Conservation (phyloP, 2,888 invertebrate species). For the Taphrorychus bicolor region DNA sequence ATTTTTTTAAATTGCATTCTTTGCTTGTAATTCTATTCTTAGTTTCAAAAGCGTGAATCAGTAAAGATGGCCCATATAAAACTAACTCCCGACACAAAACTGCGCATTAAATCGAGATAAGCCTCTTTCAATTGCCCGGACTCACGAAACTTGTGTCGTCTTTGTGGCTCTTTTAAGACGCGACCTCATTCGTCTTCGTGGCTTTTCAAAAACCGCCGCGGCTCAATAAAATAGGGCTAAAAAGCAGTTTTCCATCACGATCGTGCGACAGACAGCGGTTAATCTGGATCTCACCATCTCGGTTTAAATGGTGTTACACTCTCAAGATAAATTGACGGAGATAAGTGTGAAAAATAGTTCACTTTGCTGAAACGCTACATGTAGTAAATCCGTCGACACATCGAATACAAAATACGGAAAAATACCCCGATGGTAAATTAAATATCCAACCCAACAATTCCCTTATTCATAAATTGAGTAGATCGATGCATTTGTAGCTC, state of each 20-base stretch:
- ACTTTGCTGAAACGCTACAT: background rate
- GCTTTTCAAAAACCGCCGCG: constrained; percentile 19
- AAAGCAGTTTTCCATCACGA: constrained; percentile 26
- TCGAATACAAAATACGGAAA: no score
- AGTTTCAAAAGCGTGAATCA: no score
- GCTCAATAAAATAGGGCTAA: constrained; percentile 20
- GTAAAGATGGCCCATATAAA: background rate
- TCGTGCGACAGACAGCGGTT: constrained; percentile 12
- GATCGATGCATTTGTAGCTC: no score
- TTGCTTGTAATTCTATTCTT: no score
- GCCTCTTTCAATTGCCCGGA: background rate
- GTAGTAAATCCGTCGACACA: no score
- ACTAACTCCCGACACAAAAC: background rate
- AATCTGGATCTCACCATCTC: constrained; percentile 11
- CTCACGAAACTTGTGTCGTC: constrained; percentile 3
- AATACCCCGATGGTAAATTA: no score
- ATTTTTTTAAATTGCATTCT: background rate
- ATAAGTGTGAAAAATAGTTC: background rate
- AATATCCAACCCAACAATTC: no score
- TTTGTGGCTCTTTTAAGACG: background rate
- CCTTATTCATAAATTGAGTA: no score
- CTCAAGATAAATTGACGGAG: constrained; percentile 3
- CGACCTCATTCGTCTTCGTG: constrained; percentile 22
- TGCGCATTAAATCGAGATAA: background rate
- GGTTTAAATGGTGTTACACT: constrained; percentile 4